Percentiles rank a stretch among this genome's conserved stretches.
Conservation (phyloP, 2,113 vertebrate genomes). For the Varanus komodoensis region DNA sequence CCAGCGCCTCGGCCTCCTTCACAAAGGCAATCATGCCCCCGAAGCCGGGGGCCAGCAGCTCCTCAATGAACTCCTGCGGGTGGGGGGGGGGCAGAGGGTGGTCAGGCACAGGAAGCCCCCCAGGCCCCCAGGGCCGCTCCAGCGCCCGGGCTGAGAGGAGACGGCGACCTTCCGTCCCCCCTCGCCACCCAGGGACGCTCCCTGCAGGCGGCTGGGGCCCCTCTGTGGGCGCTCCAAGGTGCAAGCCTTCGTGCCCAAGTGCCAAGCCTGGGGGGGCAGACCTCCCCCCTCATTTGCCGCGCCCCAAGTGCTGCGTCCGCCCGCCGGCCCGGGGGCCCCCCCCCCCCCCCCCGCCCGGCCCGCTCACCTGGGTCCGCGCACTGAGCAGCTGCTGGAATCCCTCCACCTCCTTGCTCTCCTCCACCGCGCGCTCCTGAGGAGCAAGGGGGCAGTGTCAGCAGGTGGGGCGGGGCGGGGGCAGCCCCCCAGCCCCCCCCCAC, state of each 20-base stretch:
- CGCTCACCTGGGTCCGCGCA: conserved; percentile 87
- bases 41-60: conserved; percentile 88
- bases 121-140: background rate
- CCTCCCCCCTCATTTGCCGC: too few species aligned
- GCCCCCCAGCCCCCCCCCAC: rapidly evolving
- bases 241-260: background rate
- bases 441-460: background rate
- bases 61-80: conserved; percentile 91
- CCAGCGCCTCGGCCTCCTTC: conserved; percentile 89
- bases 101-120: background rate
- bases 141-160: too few species aligned
- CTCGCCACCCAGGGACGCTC: background rate
- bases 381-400: conserved; percentile 92
- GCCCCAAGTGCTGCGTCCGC: too few species aligned
- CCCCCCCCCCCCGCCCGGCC: too few species aligned
- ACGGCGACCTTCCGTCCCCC: background rate
- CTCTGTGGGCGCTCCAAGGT: too few species aligned
- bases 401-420: conserved; percentile 94
- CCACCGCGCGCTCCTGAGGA: conserved; percentile 88
- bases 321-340: background rate
- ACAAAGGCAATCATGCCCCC: conserved; percentile 93
- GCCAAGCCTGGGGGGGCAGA: too few species aligned
- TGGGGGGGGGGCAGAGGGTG: background rate
- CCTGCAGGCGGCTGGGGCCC: background rate
- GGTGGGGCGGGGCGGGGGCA: background rate